These are phyloP conservation scores for Pangasius sanitwongsei DNA, from an alignment of 2,797 vertebrate species.

Conservation along the genomic window DNA sequence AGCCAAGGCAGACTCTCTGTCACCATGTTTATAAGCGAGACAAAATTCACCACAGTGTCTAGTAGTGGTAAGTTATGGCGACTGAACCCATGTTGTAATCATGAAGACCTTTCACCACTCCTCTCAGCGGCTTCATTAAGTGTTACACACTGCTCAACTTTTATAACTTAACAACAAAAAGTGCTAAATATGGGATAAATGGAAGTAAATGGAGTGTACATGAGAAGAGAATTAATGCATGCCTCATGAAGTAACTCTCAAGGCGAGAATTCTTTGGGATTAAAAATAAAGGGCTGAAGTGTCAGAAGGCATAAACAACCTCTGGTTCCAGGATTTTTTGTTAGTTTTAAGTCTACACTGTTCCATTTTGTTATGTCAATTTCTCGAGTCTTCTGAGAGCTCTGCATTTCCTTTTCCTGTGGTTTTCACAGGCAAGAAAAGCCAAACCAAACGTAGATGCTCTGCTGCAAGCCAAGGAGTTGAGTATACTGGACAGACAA, in stretches of 20 bases:
- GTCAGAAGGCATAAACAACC: constrained; percentile 13
- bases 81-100: neutral
- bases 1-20: constrained; percentile 10
- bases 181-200: neutral
- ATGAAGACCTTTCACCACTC: neutral
- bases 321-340: constrained; percentile 41
- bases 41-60: constrained; percentile 8
- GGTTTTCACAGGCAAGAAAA: constrained; percentile 74
- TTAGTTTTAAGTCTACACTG: constrained; percentile 68
- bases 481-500: constrained; percentile 76
- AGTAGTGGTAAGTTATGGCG: neutral
- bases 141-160: neutral
- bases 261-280: neutral
- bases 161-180: neutral
- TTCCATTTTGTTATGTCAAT: constrained; percentile 71
- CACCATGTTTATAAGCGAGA: constrained; percentile 17
- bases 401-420: constrained; percentile 81
- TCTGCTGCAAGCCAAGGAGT: constrained; percentile 67
- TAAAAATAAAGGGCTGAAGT: constrained; percentile 3
- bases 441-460: constrained; percentile 83
- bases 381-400: constrained; percentile 72
- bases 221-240: neutral
- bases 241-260: neutral
- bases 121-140: neutral
- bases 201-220: neutral